These are phyloP conservation scores for Folsomia manolachei DNA, from an alignment of 2,888 invertebrate genomes.

Conservation along the genomic window DNA sequence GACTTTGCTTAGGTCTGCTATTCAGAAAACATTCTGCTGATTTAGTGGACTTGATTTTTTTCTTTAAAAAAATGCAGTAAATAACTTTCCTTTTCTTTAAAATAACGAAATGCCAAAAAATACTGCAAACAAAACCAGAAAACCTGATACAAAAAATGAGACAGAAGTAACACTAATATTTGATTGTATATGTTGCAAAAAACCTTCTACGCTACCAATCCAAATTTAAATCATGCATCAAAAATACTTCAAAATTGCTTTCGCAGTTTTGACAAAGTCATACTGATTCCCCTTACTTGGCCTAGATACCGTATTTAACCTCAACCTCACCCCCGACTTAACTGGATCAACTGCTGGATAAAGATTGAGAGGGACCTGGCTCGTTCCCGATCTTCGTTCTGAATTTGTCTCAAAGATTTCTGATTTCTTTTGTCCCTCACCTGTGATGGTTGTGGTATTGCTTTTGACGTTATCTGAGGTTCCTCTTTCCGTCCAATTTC, in stretches of 20 bases:
- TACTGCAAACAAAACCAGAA: neutral
- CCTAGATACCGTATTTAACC: neutral
- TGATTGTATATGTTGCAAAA: too few species aligned
- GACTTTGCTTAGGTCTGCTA: neutral
- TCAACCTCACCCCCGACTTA: neutral
- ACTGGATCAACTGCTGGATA: constrained; percentile 30
- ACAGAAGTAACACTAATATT: too few species aligned
- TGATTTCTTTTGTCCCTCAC: neutral
- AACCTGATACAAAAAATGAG: too few species aligned
- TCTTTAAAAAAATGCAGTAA: too few species aligned
- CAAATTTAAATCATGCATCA: too few species aligned
- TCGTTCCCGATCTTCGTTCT: constrained; percentile 30
- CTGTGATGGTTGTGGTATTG: constrained; percentile 1
- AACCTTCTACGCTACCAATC: too few species aligned
- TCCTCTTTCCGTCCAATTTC: neutral
- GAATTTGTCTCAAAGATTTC: constrained; percentile 20
- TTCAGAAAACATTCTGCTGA: neutral
- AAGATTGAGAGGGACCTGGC: constrained; percentile 28
- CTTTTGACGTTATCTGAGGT: neutral
- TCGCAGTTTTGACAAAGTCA: neutral
- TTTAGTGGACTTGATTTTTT: too few species aligned
- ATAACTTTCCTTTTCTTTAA: too few species aligned
- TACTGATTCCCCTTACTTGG: neutral
- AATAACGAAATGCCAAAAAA: too few species aligned
- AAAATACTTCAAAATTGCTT: neutral